phyloP scores from a whole-genome alignment of 2,888 invertebrate genomes.

The Drosophila macrospina region DNA sequence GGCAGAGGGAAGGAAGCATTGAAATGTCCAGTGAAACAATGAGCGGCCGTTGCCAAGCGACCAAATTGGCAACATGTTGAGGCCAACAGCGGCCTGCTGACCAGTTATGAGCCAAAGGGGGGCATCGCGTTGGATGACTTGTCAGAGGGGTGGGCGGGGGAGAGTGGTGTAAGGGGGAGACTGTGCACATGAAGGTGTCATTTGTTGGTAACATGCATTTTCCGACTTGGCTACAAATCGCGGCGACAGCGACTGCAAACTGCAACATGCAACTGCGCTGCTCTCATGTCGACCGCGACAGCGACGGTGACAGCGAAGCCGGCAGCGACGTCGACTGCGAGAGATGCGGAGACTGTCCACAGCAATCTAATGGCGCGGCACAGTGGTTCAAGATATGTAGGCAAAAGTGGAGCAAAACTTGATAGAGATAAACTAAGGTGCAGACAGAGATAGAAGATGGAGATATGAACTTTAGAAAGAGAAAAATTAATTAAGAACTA shows the following conservation, averaged over 20 bases:
- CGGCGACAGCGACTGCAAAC: conserved; percentile 64
- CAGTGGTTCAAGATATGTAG: conserved; percentile 42
- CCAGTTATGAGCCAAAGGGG: conserved; percentile 60
- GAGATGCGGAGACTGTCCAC: conserved; percentile 24
- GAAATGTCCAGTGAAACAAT: conserved; percentile 75
- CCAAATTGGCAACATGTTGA: conserved; percentile 71
- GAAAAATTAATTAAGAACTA: background rate
- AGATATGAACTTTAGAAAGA: background rate
- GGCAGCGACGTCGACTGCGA: conserved; percentile 30
- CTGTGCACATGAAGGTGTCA: conserved; percentile 80
- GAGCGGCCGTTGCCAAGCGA: conserved; percentile 57
- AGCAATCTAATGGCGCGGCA: conserved; percentile 59
- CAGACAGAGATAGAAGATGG: background rate
- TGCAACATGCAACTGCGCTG: conserved; percentile 49
- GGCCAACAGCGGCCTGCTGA: conserved; percentile 43
- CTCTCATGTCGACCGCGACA: conserved; percentile 28
- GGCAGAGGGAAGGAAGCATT: conserved; percentile 61
- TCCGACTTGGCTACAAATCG: conserved; percentile 81
- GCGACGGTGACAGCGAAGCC: conserved; percentile 22
- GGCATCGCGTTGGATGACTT: no score
- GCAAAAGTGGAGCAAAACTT: background rate
- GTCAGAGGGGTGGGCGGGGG: background rate
- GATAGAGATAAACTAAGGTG: background rate
- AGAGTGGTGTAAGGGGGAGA: conserved; percentile 16
- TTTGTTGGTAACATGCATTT: conserved; percentile 82